Evolutionary conservation across 2,797 vertebrate species (phyloP).

Genomic region (Propithecus deckenii): DNA sequence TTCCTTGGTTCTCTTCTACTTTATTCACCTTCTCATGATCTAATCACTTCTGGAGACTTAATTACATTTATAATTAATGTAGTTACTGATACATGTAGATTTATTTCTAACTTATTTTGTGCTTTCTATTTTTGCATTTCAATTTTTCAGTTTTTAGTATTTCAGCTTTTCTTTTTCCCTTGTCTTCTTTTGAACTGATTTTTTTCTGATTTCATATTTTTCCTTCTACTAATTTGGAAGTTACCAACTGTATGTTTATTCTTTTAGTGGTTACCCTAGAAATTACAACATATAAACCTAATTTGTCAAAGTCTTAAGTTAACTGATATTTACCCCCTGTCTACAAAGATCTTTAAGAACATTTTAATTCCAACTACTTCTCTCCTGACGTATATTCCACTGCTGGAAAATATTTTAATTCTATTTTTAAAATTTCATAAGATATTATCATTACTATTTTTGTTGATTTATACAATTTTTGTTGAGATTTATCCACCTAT

Average conservation of each 20-base stretch:
- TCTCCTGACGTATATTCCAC: background rate
- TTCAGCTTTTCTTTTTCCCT: slow-evolving; percentile 13
- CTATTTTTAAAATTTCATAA: background rate
- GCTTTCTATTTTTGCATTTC: slow-evolving; percentile 11
- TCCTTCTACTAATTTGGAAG: slow-evolving; percentile 9
- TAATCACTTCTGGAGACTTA: background rate
- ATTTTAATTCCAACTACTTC: background rate
- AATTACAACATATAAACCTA: background rate
- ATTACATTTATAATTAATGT: background rate
- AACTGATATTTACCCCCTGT: background rate
- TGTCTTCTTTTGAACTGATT: slow-evolving; percentile 14
- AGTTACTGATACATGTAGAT: background rate
- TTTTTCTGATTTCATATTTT: background rate
- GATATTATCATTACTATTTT: background rate
- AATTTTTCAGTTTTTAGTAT: background rate
- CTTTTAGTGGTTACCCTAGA: background rate
- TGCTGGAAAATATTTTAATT: slow-evolving; percentile 9
- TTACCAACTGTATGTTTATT: slow-evolving; percentile 13
- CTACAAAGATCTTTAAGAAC: background rate
- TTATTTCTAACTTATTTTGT: slow-evolving; percentile 30
- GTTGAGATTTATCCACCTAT: background rate
- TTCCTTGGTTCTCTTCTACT: background rate
- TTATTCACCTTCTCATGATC: background rate
- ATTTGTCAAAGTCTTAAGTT: background rate
- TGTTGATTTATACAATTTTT: background rate